Percentiles rank a stretch among this genome's conserved stretches.
phyloP scores from a whole-genome alignment of 1,140 invertebrate species.

The Lordiphosa clarofinis region DNA sequence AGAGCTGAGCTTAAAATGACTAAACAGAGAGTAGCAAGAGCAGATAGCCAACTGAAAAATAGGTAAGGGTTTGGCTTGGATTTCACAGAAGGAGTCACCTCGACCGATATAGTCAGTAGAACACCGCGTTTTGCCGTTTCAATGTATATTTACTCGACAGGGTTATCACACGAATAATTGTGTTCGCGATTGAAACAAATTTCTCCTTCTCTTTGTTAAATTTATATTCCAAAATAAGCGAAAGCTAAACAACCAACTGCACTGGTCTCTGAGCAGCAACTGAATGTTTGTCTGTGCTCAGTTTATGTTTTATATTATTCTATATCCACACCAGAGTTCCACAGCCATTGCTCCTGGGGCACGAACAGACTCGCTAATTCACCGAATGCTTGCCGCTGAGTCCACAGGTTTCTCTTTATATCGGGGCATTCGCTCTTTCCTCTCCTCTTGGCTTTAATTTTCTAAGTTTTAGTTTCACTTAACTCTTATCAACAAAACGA shows the following conservation, averaged over 20 bases:
- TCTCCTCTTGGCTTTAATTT: background rate
- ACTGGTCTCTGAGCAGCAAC: slow-evolving; percentile 26
- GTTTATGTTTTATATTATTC: slow-evolving; percentile 12
- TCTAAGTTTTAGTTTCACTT: background rate
- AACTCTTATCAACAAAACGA: slow-evolving; percentile 29
- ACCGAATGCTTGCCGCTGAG: no score
- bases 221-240: background rate
- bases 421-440: background rate
- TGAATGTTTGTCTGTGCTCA: slow-evolving; percentile 23
- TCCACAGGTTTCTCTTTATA: no score
- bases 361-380: no score
- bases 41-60: no score
- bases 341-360: no score
- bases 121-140: slow-evolving; percentile 45
- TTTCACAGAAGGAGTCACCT: slow-evolving; percentile 61
- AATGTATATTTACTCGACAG: slow-evolving; percentile 9
- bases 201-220: no score
- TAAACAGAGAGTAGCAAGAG: no score
- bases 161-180: slow-evolving; percentile 19
- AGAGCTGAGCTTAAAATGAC: background rate
- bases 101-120: slow-evolving; percentile 27
- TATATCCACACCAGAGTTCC: no score
- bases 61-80: slow-evolving; percentile 1
- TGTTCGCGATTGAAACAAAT: slow-evolving; percentile 29
- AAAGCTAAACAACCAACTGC: slow-evolving; percentile 3